Evolutionary conservation across 2,888 invertebrate genomes (phyloP).

Genomic region (Cantharis lateralis): DNA sequence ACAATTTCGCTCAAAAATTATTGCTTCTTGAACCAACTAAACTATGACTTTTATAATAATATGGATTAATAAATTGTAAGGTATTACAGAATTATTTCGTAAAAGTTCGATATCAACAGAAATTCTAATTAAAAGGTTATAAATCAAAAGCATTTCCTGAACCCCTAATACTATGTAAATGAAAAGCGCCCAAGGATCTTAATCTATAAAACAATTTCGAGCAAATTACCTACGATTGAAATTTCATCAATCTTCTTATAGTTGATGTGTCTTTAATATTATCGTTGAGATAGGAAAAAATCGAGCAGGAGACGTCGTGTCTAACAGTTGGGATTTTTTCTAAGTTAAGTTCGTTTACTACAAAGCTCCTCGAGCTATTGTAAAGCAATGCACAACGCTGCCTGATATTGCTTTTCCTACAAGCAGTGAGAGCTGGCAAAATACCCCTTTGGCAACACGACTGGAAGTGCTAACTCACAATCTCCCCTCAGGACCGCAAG

Average conservation of each 20-base stretch:
- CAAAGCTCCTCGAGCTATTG: slow-evolving; percentile 21
- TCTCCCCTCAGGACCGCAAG: slow-evolving; percentile 7
- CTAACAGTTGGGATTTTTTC: slow-evolving; percentile 13
- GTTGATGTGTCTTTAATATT: slow-evolving; percentile 11
- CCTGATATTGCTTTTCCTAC: slow-evolving; percentile 24
- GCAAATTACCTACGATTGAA: slow-evolving; percentile 1
- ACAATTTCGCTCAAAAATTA: neutral
- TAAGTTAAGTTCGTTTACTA: slow-evolving; percentile 16
- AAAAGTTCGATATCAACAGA: neutral
- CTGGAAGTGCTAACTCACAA: slow-evolving; percentile 18
- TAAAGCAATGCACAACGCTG: slow-evolving; percentile 10
- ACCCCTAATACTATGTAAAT: neutral
- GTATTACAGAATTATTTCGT: neutral
- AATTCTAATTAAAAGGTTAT: neutral
- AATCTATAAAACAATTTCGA: slow-evolving; percentile 1
- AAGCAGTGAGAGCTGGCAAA: slow-evolving; percentile 5
- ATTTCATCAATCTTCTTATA: slow-evolving; percentile 12
- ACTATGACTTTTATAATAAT: neutral
- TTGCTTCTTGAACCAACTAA: neutral
- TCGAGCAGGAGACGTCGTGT: neutral
- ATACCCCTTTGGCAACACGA: slow-evolving; percentile 24
- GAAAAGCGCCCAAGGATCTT: neutral
- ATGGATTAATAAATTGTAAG: neutral
- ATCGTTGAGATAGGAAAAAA: slow-evolving; percentile 6
- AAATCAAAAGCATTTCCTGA: neutral